Evolutionary conservation across 2,888 invertebrate species (phyloP), one percentile per base, ranked within the genome.

Genomic region (Dexiosoma caninum): DNA sequence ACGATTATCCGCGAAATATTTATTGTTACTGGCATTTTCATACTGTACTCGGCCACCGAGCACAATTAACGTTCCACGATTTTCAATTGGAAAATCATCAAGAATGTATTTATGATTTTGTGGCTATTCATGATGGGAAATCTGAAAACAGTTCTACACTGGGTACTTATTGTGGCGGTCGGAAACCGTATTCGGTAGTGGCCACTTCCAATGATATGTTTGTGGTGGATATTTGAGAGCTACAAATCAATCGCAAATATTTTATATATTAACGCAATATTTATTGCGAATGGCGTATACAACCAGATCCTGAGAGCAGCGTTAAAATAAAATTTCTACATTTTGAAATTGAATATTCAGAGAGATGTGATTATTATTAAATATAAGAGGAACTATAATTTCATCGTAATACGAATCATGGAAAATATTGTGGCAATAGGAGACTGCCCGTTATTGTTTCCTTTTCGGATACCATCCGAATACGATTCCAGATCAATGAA

Each of bases 1-100:
- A 96, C 83, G 93, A 93, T 78, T 98, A 98, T 90, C 95, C 97
- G 23, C 93, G 95, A 64, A 92, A 95, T 84, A 96, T 97, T 87
- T 98, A 98, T 88, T 99, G 99, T 89, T 96, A 97, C 19, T 99
- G 99, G 99, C 96, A 97, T 86, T 97, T 99, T 88, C 95, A 95
- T 2, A 98, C 98, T 0, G 97, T 97, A 0, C 96, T 98, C 0
- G 99, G 99, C 0, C 99, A 99, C 89, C 92, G 98, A 42, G 95
- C 99, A 74, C 96, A 97, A 91, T 91, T 99, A 85, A 95, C 94
- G 19, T 99, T 99, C 91, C 94, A 95, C 84, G 95, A 95, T 49
- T 99, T 99, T 90, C 98, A 98, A 88, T 92, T 99, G 90, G 99
- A 99, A 89, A 96, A 97, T 0, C 99, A 99, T 91, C 93, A 93